Evolutionary conservation across 2,888 invertebrate species (phyloP), one percentile per base, ranked within the genome.

Genomic region (Loripinus fragilis): DNA sequence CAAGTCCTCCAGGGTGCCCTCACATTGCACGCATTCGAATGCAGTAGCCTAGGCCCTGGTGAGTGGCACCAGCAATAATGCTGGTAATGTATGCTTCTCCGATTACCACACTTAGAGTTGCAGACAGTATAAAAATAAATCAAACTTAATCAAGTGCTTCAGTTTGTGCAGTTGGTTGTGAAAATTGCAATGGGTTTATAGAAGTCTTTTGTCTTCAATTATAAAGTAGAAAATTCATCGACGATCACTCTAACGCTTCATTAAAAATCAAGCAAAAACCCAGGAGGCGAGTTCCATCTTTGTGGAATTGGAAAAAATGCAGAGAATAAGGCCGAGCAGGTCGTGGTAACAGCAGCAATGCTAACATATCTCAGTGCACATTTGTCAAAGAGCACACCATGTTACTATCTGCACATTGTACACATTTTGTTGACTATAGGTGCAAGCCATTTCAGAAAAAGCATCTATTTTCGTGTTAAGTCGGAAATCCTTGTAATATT

Each of bases 61-160:
- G 60, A 33, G 60, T 33, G 60, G 10, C 60, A 33, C 60, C 17
- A 60, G 60, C 28, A 12, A 60, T 60, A 52, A 33, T 60, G 33
- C 33, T 60, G 60, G 60, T 60, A 60, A 60, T 60, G 28, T 60
- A 60, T 60, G 60, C 60, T 20, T 60, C 60, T 60, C 17, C 8
- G 33, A 28, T 60, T 60, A 60, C 60, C 7, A 60, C 60, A 60
- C 60, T 60, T 17, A 60, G 3, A 60, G 17, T 33, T 33, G 60
- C 60, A 60, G 60, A 60, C 60, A 60, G 30, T 33, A 60, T 60
- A 60, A 60, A 60, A 60, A 60, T 33, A 23, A 60, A 60, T 60
- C 17, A 60, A 60, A 60, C n/a, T n/a, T 60, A 60, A 60, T 60
- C 60, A 33, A 60, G 60, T 60, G 60, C 23, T 60, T 60, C 28